These are phyloP conservation scores for Bungarus multicinctus DNA, from an alignment of 2,113 vertebrate genomes.

Conservation along the genomic window DNA sequence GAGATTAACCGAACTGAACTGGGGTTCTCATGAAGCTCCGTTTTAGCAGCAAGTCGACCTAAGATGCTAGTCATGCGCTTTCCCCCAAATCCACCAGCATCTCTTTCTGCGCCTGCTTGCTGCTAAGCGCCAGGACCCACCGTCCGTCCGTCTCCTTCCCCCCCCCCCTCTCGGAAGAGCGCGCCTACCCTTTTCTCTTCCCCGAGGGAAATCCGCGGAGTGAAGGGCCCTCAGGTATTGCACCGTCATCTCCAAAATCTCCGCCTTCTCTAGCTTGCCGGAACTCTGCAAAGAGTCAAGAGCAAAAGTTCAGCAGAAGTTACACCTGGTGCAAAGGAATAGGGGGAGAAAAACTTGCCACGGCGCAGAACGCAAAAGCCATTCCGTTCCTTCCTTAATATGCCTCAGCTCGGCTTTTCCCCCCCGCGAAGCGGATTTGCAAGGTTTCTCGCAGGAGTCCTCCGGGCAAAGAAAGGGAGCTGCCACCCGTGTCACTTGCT, in stretches of 20 bases:
- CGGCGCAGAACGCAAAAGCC: too few relatives aligned
- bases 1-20: neutral
- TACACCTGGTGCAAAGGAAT: neutral
- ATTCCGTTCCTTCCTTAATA: too few relatives aligned
- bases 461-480: neutral
- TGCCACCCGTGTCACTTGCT: neutral
- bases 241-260: conserved; percentile 98
- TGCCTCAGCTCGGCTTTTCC: neutral
- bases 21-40: too few relatives aligned
- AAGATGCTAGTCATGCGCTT: neutral
- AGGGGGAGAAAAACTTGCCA: accelerated
- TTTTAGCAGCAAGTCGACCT: neutral
- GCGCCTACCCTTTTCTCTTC: conserved; percentile 89
- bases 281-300: conserved; percentile 77
- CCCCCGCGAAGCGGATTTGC: neutral
- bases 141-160: too few relatives aligned
- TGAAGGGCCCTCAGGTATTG: conserved; percentile 94
- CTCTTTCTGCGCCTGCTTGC: neutral
- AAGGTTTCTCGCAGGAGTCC: neutral
- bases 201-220: conserved; percentile 90
- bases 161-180: too few relatives aligned
- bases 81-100: neutral
- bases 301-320: neutral
- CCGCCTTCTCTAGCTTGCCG: conserved; percentile 96
- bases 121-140: neutral